A percentile compares a stretch with the other conserved stretches of the same genome.
phyloP scores from a whole-genome alignment of 2,888 invertebrate genomes.

The Scaptodrosophila latifasciaeformis region DNA sequence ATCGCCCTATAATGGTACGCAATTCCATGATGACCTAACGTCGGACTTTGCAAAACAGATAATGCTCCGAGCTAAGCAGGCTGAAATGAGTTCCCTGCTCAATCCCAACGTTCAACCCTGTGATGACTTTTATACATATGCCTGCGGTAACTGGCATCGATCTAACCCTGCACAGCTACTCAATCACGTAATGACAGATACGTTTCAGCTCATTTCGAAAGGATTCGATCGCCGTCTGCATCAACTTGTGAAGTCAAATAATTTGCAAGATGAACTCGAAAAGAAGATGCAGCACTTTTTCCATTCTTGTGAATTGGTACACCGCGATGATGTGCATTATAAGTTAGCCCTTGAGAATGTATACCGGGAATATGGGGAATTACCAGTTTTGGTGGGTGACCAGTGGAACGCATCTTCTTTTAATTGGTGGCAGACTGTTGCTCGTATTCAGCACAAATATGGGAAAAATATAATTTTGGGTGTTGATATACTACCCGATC shows the following conservation, averaged over 20 bases:
- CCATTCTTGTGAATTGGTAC: constrained; percentile 48
- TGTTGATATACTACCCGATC: constrained; percentile 55
- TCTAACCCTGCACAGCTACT: constrained; percentile 62
- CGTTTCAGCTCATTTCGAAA: constrained; percentile 46
- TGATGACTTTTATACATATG: constrained; percentile 87
- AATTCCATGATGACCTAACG: constrained; percentile 40
- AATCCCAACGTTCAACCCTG: constrained; percentile 84
- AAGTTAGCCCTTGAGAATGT: constrained; percentile 41
- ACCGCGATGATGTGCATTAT: constrained; percentile 41
- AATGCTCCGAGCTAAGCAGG: constrained; percentile 79
- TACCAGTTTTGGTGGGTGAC: constrained; percentile 48
- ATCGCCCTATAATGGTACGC: too few species aligned
- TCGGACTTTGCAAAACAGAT: constrained; percentile 71
- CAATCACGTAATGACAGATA: constrained; percentile 46
- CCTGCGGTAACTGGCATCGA: constrained; percentile 87
- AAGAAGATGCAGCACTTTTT: constrained; percentile 61
- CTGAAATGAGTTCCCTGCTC: constrained; percentile 84
- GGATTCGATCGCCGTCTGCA: constrained; percentile 53
- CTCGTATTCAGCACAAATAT: constrained; percentile 57
- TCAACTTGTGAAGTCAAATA: constrained; percentile 28
- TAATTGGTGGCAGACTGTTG: constrained; percentile 63
- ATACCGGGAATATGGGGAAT: constrained; percentile 47
- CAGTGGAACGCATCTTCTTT: constrained; percentile 49
- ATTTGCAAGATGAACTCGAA: constrained; percentile 33
- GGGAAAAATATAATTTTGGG: constrained; percentile 57